A percentile compares a stretch with the other conserved stretches of the same genome.
Evolutionary conservation across 2,797 vertebrate genomes (phyloP).

Genomic region (Phylloscopus collybita): DNA sequence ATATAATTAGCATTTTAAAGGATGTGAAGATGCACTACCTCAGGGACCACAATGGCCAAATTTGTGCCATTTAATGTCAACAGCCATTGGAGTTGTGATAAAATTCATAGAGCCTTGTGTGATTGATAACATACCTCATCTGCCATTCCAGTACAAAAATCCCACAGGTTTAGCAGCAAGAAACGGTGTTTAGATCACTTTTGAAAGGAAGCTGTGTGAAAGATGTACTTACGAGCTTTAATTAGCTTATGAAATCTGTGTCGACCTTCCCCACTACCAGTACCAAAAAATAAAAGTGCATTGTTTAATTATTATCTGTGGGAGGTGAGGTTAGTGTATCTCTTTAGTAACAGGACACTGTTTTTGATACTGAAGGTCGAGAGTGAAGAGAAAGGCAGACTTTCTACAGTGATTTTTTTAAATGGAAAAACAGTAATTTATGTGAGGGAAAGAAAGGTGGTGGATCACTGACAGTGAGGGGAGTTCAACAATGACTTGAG

Average conservation of each 20-base stretch:
- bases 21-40: conserved; percentile 68
- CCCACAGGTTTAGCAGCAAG: conserved; percentile 50
- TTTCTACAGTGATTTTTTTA: neutral
- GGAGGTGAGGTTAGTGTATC: neutral
- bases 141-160: conserved; percentile 45
- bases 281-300: conserved; percentile 27
- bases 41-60: conserved; percentile 75
- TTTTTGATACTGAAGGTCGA: neutral
- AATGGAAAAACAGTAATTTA: neutral
- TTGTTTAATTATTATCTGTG: conserved; percentile 28
- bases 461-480: neutral
- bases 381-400: neutral
- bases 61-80: conserved; percentile 85
- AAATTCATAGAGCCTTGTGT: conserved; percentile 82
- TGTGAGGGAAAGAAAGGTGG: neutral
- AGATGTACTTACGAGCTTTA: conserved; percentile 38
- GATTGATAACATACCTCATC: conserved; percentile 80
- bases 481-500: neutral
- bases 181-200: conserved; percentile 47
- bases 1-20: conserved; percentile 88
- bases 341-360: neutral
- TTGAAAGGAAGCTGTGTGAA: conserved; percentile 38
- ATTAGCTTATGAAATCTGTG: conserved; percentile 44
- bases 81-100: conserved; percentile 76
- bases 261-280: neutral